Percentiles rank a stretch among this genome's conserved stretches.
Conservation (phyloP, 2,888 invertebrate genomes). For the Cryptophagus acutangulus region DNA sequence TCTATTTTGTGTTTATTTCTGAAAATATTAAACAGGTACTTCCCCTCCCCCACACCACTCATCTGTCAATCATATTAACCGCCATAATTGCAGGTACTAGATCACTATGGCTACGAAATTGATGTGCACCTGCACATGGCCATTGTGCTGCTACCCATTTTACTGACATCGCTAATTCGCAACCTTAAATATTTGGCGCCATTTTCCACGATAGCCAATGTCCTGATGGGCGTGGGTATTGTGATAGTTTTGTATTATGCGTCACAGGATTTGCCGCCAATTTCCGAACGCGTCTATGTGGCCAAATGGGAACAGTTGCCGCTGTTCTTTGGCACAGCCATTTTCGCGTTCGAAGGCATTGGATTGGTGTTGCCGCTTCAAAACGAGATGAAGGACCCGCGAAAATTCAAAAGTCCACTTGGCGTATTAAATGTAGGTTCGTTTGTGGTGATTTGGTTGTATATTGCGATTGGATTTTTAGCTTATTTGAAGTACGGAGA, state of each 20-base stretch:
- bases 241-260: constrained; percentile 75
- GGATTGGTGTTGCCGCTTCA: constrained; percentile 89
- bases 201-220: constrained; percentile 72
- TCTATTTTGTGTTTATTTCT: constrained; percentile 93
- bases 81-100: constrained; percentile 57
- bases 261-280: constrained; percentile 63
- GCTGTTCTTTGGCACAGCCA: constrained; percentile 90
- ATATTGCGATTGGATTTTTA: constrained; percentile 77
- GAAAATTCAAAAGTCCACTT: constrained; percentile 68
- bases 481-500: constrained; percentile 88
- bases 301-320: constrained; percentile 63
- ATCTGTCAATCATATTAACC: background rate
- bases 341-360: constrained; percentile 97
- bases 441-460: constrained; percentile 71
- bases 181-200: constrained; percentile 73
- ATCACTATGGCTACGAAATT: constrained; percentile 57
- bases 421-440: constrained; percentile 91
- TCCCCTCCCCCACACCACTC: background rate
- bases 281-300: constrained; percentile 56
- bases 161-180: constrained; percentile 69
- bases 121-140: constrained; percentile 71
- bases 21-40: constrained; percentile 73
- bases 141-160: constrained; percentile 65
- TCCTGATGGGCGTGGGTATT: constrained; percentile 69
- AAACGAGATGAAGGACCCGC: constrained; percentile 81